Conservation (phyloP, 2,888 invertebrate genomes). For the Hypselothyrea guttata region DNA sequence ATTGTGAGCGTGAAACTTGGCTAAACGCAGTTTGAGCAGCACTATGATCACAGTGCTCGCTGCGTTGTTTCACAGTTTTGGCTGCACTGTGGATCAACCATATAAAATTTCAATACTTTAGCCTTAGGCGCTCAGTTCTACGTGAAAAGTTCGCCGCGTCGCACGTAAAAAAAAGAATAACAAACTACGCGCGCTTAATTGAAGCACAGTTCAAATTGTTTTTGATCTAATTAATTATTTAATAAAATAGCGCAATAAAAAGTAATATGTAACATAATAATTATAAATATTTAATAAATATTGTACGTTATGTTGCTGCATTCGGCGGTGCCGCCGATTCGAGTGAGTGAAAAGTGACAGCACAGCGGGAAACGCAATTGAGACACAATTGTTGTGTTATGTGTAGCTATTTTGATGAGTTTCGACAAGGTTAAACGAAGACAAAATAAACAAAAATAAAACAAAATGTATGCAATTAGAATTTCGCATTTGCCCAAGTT, state of each 20-base stretch:
- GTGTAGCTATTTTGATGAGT: not conserved
- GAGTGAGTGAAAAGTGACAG: slow-evolving; percentile 28
- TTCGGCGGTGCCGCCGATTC: slow-evolving; percentile 37
- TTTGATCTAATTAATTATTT: slow-evolving; percentile 26
- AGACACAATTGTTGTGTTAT: not conserved
- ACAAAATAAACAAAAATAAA: not conserved
- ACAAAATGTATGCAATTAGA: too few relatives aligned
- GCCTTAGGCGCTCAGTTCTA: slow-evolving; percentile 33
- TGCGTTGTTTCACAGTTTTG: not conserved
- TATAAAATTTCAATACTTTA: not conserved
- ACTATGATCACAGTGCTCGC: slow-evolving; percentile 8
- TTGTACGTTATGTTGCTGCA: slow-evolving; percentile 32
- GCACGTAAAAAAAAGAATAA: too few relatives aligned
- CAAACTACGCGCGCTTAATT: slow-evolving; percentile 11
- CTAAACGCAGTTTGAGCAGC: slow-evolving; percentile 3
- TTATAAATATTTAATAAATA: too few relatives aligned
- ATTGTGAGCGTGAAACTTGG: not conserved
- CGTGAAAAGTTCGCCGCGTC: slow-evolving; percentile 20
- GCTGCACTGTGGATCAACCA: not conserved
- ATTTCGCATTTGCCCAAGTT: too few relatives aligned
- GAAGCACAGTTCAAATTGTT: not conserved
- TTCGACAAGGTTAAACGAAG: slow-evolving; percentile 23
- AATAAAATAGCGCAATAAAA: too few relatives aligned
- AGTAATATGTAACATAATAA: too few relatives aligned
- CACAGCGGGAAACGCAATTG: not conserved